Percentiles rank a stretch among this genome's conserved stretches.
Conservation (phyloP, 2,888 invertebrate species). For the Xestoiulus laeticollis region DNA sequence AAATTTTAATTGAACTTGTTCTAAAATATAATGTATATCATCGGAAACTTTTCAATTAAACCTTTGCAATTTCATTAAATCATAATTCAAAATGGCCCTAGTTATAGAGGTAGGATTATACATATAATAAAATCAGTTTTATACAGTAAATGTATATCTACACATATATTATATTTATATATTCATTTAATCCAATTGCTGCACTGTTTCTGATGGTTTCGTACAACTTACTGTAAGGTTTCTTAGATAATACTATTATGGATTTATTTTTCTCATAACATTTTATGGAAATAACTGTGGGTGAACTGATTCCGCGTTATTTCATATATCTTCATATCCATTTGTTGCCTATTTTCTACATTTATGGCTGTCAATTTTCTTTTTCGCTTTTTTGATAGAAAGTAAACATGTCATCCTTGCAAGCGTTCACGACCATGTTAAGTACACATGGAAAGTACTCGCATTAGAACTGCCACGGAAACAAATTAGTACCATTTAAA, state of each 20-base stretch:
- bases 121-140: too few species aligned
- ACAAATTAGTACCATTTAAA: constrained; percentile 49
- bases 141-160: neutral
- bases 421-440: neutral
- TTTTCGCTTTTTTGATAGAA: constrained; percentile 36
- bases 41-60: too few species aligned
- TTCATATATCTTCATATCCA: neutral
- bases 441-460: constrained; percentile 44
- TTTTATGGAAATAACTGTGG: neutral
- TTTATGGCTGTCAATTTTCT: constrained; percentile 31
- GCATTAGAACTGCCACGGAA: constrained; percentile 42
- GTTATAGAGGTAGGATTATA: too few species aligned
- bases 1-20: too few species aligned
- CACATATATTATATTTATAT: too few species aligned
- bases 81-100: too few species aligned
- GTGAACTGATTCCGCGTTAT: neutral
- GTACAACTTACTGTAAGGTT: neutral
- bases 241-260: neutral
- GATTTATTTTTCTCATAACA: neutral
- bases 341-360: neutral
- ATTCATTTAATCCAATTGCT: too few species aligned
- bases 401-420: constrained; percentile 34
- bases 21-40: too few species aligned
- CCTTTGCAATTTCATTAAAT: too few species aligned
- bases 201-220: too few species aligned